Base-by-base conservation (phyloP, 1,140 invertebrate genomes). In the Sipha flava region DNA sequence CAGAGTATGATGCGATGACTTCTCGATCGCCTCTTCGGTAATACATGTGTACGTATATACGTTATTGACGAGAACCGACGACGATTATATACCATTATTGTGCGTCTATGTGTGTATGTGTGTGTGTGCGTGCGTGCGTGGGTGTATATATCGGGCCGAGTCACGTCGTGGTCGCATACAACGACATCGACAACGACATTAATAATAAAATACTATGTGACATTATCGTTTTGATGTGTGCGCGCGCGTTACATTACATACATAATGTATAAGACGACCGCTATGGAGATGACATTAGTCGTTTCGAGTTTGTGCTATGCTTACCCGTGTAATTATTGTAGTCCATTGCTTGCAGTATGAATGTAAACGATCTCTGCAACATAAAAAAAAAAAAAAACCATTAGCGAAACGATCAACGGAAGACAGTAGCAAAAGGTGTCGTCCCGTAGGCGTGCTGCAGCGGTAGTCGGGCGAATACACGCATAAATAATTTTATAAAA, bases 291-390 rank as follows among this genome's bases (percentile, higher is more conserved):
- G n/a, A n/a, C n/a, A n/a, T n/a, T n/a, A n/a, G n/a, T n/a, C n/a
- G n/a, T n/a, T n/a, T n/a, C n/a, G n/a, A n/a, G n/a, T n/a, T n/a
- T n/a, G n/a, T n/a, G n/a, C n/a, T n/a, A n/a, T n/a, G 16, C 70
- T 73, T 49, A 73, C 70, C 70, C 10, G 90, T 89, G 83, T 88
- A 89, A 85, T 91, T 91, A 86, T 88, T 89, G 87, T 92, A 90
- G 87, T 95, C 93, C 88, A 93, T 90, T 80, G 94, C 94, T 88
- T 95, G 94, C 82, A 96, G 89, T 82, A 96, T 95, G 84, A 96
- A 88, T 82, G 94, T 95, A 87, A 96, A 95, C 81, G 94, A 94
- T 85, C 94, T 92, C 94, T 96, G 92, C 52, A 90, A 90, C 52
- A 84, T 85, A 84, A 86, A 84, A 85, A 85, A 84, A 82, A 77